Conservation (phyloP, 2,797 vertebrate genomes). For the Sebastes itinus region DNA sequence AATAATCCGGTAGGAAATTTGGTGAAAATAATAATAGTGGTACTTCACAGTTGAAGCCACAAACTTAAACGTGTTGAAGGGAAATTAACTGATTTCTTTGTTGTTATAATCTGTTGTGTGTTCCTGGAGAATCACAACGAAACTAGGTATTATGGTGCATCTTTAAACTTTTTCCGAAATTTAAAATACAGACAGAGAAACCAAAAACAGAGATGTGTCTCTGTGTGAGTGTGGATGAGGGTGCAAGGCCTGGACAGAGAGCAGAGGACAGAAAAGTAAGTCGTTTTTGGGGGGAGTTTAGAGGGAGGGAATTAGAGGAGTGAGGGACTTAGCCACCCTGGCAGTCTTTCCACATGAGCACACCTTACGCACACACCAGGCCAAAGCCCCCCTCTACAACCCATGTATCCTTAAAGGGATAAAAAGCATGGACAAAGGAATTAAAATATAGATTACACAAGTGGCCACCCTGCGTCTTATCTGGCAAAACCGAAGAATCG, state of each 20-base stretch:
- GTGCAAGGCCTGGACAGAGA: slow-evolving; percentile 17
- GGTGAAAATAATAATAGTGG: background rate
- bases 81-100: background rate
- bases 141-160: background rate
- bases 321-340: slow-evolving; percentile 78
- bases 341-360: slow-evolving; percentile 81
- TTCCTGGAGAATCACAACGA: background rate
- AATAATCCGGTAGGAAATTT: background rate
- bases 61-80: background rate
- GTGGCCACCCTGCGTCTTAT: slow-evolving; percentile 59
- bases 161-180: background rate
- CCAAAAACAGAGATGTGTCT: background rate
- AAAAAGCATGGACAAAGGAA: slow-evolving; percentile 68
- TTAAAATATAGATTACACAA: slow-evolving; percentile 80
- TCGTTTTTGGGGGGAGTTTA: background rate
- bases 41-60: background rate
- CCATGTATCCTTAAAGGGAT: slow-evolving; percentile 73
- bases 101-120: background rate
- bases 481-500: slow-evolving; percentile 64
- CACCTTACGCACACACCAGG: slow-evolving; percentile 67
- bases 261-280: slow-evolving; percentile 18
- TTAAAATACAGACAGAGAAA: background rate
- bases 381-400: slow-evolving; percentile 21
- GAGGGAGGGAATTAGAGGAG: slow-evolving; percentile 73
- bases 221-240: slow-evolving; percentile 6